Evolutionary conservation across 2,113 vertebrate species (phyloP), one percentile per base, ranked within the genome.

Genomic region (Aramus guarauna): DNA sequence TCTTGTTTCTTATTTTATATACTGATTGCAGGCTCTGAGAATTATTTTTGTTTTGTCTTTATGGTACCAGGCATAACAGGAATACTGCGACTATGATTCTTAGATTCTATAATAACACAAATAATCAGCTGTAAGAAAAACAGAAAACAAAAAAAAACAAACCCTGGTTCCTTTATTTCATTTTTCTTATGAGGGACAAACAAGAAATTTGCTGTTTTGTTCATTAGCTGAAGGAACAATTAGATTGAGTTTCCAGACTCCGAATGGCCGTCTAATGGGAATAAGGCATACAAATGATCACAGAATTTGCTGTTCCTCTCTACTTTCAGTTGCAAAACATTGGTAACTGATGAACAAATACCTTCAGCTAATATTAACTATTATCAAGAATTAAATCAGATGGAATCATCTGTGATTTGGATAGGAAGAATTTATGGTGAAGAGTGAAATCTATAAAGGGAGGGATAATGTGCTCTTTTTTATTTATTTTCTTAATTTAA

Each of bases 1-100:
- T 94, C 6, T 48, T 83, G 2, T 53, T 66, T 9, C 15, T 79
- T 82, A 36, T 29, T 87, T 71, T 56, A 43, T 37, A 23, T 18
- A 50, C 11, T 89, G 12, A 52, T 39, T 89, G 24, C 32, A 82
- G 21, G 5, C 12, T 52, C 20, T 32, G 8, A 53, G 21, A 93
- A 52, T 24, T 1, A 43, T 15, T 67, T 95, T 71, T 80, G 27
- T 5, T 62, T 69, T 87, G 39, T 24, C 30, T 92, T 75, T 62
- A 66, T 5, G 26, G 21, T 69, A 85, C 29, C 3, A 2, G 11
- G 8, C 27, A 29, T n/a, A 64, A 64, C 0, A 0, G 60, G 69
- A 91, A 30, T 48, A 87, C 3, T 37, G 29, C 17, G 30, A 36
- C 15, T 64, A 21, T 2, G 6, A 48, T 68, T 87, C 48, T n/a